Evolutionary conservation across 2,797 vertebrate genomes (phyloP).

Genomic region (Crocidura indochinensis): DNA sequence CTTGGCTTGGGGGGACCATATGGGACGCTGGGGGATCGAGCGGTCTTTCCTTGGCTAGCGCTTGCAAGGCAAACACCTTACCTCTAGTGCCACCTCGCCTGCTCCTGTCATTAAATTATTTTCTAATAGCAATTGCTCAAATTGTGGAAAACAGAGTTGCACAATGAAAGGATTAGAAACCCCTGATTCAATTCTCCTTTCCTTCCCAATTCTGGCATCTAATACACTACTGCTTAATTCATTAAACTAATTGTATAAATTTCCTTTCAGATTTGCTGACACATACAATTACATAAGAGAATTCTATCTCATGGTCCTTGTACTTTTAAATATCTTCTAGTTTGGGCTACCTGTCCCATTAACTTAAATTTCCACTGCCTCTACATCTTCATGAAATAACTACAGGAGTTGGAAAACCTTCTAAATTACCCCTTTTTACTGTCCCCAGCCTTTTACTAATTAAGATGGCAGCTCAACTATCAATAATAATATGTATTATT

Average conservation of each 20-base stretch:
- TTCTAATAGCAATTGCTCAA: too few relatives aligned
- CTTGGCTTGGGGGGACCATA: too few relatives aligned
- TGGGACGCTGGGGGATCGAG: too few relatives aligned
- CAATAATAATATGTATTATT: too few relatives aligned
- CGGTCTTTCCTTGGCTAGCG: too few relatives aligned
- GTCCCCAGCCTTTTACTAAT: not conserved
- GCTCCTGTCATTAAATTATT: not conserved
- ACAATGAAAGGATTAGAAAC: not conserved
- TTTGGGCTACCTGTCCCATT: not conserved
- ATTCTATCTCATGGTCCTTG: conserved; percentile 15
- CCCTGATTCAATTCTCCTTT: not conserved
- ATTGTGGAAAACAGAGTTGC: not conserved
- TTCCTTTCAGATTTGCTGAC: conserved; percentile 31
- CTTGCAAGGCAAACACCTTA: too few relatives aligned
- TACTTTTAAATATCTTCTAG: conserved; percentile 28
- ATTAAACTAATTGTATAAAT: not conserved
- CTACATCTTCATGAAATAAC: not conserved
- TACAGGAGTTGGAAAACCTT: not conserved
- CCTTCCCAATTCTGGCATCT: not conserved
- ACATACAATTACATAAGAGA: conserved; percentile 4
- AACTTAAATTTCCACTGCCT: conserved; percentile 3
- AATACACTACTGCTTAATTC: not conserved
- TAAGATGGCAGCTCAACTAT: not conserved
- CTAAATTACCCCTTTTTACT: not conserved
- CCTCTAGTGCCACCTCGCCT: too few relatives aligned